Conservation (phyloP, 2,797 vertebrate species). For the Numenius phaeopus region DNA sequence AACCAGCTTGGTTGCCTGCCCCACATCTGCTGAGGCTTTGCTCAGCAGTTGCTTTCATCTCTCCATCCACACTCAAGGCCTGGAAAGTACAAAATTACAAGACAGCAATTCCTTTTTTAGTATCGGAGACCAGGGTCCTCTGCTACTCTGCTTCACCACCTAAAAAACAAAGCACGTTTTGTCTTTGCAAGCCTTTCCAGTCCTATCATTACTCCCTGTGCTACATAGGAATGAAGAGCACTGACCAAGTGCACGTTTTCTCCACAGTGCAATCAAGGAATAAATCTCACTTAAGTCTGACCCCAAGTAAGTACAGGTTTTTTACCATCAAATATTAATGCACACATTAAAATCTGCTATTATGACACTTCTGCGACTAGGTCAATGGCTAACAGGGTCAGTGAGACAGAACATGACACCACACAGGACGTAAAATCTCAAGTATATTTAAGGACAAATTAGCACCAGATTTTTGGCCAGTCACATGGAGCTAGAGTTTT, state of each 20-base stretch:
- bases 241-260: neutral
- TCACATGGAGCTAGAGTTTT: neutral
- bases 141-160: neutral
- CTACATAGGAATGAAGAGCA: neutral
- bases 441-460: slow-evolving; percentile 5
- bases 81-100: slow-evolving; percentile 29
- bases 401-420: neutral
- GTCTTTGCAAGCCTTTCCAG: neutral
- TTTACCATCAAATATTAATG: neutral
- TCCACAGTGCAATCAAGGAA: neutral
- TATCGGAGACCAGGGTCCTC: neutral
- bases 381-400: neutral
- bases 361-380: neutral
- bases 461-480: slow-evolving; percentile 19
- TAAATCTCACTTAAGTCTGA: neutral
- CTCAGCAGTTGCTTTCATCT: neutral
- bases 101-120: slow-evolving; percentile 2
- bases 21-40: neutral
- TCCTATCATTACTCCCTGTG: neutral
- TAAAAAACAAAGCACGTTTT: neutral
- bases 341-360: neutral
- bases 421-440: neutral
- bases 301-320: neutral
- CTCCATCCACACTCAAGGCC: neutral
- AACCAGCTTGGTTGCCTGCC: neutral